A percentile compares a stretch with the other conserved stretches of the same genome.
Conservation (phyloP, 2,888 invertebrate species). For the Drosophila siamana region DNA sequence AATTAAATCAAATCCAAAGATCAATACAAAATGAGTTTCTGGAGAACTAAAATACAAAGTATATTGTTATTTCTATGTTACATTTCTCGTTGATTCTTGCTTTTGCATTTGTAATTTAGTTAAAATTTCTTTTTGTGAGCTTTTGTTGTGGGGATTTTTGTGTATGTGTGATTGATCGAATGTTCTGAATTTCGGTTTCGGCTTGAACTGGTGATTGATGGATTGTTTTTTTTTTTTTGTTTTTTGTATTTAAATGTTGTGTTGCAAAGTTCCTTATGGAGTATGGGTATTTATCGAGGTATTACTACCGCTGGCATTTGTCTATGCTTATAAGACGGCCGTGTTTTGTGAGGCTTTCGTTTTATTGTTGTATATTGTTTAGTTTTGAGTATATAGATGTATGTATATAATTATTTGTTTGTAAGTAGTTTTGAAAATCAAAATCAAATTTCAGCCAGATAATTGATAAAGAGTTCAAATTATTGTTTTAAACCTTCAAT, state of each 20-base stretch:
- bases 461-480: constrained; percentile 60
- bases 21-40: constrained; percentile 55
- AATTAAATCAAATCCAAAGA: constrained; percentile 52
- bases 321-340: constrained; percentile 55
- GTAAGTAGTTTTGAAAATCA: constrained; percentile 74
- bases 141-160: constrained; percentile 42
- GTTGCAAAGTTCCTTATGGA: constrained; percentile 40
- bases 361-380: constrained; percentile 42
- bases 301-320: constrained; percentile 30
- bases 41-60: constrained; percentile 53
- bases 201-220: constrained; percentile 51
- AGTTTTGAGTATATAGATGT: constrained; percentile 41
- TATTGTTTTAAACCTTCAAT: constrained; percentile 23
- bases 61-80: constrained; percentile 46
- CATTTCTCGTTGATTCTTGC: constrained; percentile 63
- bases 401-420: constrained; percentile 8
- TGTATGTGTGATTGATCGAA: constrained; percentile 69
- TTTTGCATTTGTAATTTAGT: constrained; percentile 60
- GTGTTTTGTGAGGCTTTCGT: constrained; percentile 57
- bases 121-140: constrained; percentile 52
- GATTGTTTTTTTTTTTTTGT: constrained; percentile 33
- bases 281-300: constrained; percentile 45
- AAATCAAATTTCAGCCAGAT: constrained; percentile 83
- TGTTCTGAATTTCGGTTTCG: constrained; percentile 55
- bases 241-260: constrained; percentile 35